Evolutionary conservation across 1,140 invertebrate genomes (phyloP), one percentile per base, ranked within the genome.

Genomic region (Rhyzopertha dominica): DNA sequence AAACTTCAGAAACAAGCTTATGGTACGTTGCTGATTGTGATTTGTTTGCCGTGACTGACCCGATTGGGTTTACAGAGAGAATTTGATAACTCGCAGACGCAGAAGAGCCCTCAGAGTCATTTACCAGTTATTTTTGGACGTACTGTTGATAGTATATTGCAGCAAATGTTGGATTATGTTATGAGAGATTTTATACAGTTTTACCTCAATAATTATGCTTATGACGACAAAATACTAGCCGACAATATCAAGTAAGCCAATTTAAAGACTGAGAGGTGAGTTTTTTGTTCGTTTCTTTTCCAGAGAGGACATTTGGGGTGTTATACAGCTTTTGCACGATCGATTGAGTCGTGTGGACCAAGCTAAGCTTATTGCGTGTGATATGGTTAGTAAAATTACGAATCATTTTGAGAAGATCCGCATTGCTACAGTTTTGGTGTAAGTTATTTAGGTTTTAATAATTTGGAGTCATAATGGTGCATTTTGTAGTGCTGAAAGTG

Each of bases 401-500:
- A 75, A 80, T 47, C 90, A 95, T 75, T 87, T 92, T 71, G 87
- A 88, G 63, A 83, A 85, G 59, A 87, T 93, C 30, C 75, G 86
- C 54, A 75, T 85, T 58, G 80, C 86, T 12, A 79, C 84, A 63
- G 75, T 78, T 58, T 76, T 77, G 58, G 81, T 77, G 85, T 87
- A 73, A 78, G 79, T 79, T 28, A 17, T 3, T 23, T 30, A 31
- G 8, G 25, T 19, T 5, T 5, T 31, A 32, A 35, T 19, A 32
- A 9, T 4, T 22, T n/a, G 17, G 8, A 45, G 20, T 10, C 7
- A 42, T 40, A 43, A 16, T 45, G 16, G 38, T 38, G 28, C 22
- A 25, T 44, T 53, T 58, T 63, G 36, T 51, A 82, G 79, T 8
- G 65, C 70, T 18, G 78, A 80, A 49, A 74, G 73, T 16, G 74